Evolutionary conservation across 2,888 invertebrate genomes (phyloP), one percentile per base, ranked within the genome.

Genomic region (Chamaedrilus cognettii): DNA sequence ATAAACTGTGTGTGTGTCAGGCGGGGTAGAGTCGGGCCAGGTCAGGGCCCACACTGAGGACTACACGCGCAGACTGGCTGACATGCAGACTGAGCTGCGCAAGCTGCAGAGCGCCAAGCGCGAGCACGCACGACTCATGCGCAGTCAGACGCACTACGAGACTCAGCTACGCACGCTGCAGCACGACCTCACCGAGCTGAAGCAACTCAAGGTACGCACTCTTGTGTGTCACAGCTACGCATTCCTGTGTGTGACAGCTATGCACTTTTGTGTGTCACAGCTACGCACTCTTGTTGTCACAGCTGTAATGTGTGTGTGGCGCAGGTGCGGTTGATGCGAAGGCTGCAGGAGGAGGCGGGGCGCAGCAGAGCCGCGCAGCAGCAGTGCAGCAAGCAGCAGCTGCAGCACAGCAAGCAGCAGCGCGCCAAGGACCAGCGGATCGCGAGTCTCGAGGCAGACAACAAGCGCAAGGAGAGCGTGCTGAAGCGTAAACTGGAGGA

Each of bases 341-440:
- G 93, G 84, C 95, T 97, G 89, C 91, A 94, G 66, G 93, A 94
- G 68, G 97, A 98, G 82, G 89, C 80, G 23, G 78, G 80, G 58
- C 79, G 91, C 3, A 91, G 89, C 77, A 89, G 91, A 65, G 91
- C 93, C 79, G 89, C 90, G 5, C 94, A 96, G 80, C 86, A 89
- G 28, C 87, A 87, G 49, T 87, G 92, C 74, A 89, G 90, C 60
- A 88, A 91, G 75, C 96, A 96, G 87, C 92, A 97, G 65, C 93
- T 94, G 0, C 93, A 94, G 80, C 85, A 97, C 69, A 89, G 91
- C 63, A 96, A 97, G 80, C 94, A 95, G 82, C 90, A 93, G 66
- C 87, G 95, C 26, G 90, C 90, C 76, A 92, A 92, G 77, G 95
- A 94, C 62, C 94, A 92, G 80, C 88, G 90, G 72, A 95, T 97